Evolutionary conservation across 2,797 vertebrate species (phyloP).

Genomic region (Paratrypauchen microcephalus): DNA sequence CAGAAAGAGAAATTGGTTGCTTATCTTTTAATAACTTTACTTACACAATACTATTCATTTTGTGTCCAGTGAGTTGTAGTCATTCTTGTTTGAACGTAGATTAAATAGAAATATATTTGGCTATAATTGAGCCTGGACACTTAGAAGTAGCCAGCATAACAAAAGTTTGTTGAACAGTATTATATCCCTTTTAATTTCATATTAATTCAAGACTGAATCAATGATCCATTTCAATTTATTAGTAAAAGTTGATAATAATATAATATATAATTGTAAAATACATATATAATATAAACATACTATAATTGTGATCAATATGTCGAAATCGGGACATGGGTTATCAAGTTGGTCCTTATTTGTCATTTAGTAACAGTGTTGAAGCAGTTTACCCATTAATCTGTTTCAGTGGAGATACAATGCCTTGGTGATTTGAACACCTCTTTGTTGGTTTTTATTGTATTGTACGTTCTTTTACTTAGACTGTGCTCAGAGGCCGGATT

Average conservation of each 20-base stretch:
- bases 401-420: no score
- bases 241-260: no score
- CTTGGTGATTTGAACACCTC: no score
- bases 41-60: conserved; percentile 20
- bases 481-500: background rate
- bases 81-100: background rate
- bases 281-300: no score
- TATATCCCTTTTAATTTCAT: background rate
- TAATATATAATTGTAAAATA: no score
- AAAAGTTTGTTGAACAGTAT: background rate
- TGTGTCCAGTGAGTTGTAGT: background rate
- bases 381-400: no score
- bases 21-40: conserved; percentile 55
- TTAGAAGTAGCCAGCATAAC: background rate
- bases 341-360: background rate
- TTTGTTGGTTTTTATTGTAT: background rate
- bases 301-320: no score
- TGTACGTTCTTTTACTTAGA: background rate
- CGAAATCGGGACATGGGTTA: background rate
- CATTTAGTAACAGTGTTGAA: no score
- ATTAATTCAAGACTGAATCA: background rate
- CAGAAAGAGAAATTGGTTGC: conserved; percentile 38
- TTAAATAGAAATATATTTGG: conserved; percentile 1
- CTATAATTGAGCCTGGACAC: background rate
- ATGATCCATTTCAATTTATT: background rate